Evolutionary conservation across 2,113 vertebrate genomes (phyloP).

Genomic region (Chlorodrepanis virens): DNA sequence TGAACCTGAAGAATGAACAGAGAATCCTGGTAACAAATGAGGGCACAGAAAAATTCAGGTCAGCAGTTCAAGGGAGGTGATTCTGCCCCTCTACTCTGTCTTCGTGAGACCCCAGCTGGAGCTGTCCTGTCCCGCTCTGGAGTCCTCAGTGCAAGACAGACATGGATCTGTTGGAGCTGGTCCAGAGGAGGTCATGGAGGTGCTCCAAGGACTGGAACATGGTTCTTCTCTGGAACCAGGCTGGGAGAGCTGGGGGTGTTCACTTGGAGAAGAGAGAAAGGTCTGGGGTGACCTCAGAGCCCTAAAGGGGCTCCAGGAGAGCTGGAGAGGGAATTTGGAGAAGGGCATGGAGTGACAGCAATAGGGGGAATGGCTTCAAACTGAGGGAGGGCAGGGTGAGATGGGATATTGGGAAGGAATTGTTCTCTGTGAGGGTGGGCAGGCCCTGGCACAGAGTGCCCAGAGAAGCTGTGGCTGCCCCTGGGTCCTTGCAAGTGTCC

Average conservation of each 20-base stretch:
- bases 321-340: background rate
- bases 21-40: background rate
- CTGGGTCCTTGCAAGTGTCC: background rate
- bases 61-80: background rate
- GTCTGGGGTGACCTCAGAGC: no score
- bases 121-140: background rate
- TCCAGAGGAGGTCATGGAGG: fast-evolving
- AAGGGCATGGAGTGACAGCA: background rate
- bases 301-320: background rate
- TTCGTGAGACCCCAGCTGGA: background rate
- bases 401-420: fast-evolving
- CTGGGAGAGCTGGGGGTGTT: background rate
- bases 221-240: background rate
- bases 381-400: no score
- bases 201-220: background rate
- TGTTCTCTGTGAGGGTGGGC: background rate
- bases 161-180: background rate
- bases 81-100: background rate
- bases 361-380: background rate
- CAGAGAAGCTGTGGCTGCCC: background rate
- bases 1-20: background rate
- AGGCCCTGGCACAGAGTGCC: fast-evolving
- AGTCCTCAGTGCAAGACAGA: background rate
- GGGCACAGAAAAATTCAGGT: background rate
- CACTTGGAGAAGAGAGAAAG: background rate